Evolutionary conservation across 2,797 vertebrate genomes (phyloP).

Genomic region (Todus mexicanus): DNA sequence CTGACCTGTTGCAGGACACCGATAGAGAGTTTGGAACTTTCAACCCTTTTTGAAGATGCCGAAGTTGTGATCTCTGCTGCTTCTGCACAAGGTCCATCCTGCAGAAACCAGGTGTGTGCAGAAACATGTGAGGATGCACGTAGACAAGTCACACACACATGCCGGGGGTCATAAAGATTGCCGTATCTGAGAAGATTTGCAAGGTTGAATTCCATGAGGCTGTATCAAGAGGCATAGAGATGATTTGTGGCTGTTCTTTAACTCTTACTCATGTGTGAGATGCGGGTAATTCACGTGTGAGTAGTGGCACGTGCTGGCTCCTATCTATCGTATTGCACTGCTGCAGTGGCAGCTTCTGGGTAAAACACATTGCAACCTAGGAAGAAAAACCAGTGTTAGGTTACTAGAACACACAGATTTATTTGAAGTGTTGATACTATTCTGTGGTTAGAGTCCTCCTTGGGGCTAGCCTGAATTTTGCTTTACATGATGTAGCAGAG

Average conservation of each 20-base stretch:
- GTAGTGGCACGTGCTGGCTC: rapidly evolving
- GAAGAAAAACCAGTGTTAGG: rapidly evolving
- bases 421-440: background rate
- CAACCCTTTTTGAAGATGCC: background rate
- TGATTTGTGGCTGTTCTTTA: background rate
- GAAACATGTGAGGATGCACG: background rate
- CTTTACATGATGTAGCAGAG: background rate
- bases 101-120: background rate
- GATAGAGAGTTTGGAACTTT: background rate
- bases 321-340: rapidly evolving
- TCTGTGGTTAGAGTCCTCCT: background rate
- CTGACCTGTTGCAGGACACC: background rate
- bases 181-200: background rate
- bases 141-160: rapidly evolving
- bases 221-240: background rate
- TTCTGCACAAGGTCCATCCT: background rate
- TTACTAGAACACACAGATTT: background rate
- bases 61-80: background rate
- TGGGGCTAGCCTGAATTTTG: background rate
- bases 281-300: background rate
- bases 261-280: background rate
- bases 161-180: background rate
- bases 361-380: background rate
- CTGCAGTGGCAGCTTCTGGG: background rate
- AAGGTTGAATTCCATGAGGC: background rate